Evolutionary conservation across 2,797 vertebrate species (phyloP).

Genomic region (Molossus alvarezi): DNA sequence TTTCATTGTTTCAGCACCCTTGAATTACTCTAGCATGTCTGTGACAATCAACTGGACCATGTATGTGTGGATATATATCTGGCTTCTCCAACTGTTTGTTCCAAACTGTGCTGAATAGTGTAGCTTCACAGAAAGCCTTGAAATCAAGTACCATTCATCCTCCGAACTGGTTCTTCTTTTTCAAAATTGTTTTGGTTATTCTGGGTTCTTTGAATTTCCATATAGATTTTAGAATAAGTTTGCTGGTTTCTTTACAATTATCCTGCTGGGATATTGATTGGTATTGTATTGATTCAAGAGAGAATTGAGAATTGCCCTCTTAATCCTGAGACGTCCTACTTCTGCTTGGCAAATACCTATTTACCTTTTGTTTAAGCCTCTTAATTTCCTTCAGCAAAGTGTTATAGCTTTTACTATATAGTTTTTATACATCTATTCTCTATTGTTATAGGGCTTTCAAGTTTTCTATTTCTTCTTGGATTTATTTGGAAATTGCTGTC

Average conservation of each 20-base stretch:
- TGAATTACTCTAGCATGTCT: neutral
- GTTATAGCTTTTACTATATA: neutral
- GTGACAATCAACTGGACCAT: neutral
- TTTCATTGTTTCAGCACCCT: neutral
- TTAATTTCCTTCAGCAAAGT: slow-evolving; percentile 28
- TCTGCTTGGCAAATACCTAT: neutral
- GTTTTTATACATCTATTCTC: neutral
- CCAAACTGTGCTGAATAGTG: neutral
- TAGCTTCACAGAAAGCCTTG: slow-evolving; percentile 5
- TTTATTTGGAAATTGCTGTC: slow-evolving; percentile 19
- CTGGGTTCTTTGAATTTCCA: neutral
- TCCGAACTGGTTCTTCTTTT: slow-evolving; percentile 21
- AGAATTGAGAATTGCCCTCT: neutral
- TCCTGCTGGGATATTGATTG: neutral
- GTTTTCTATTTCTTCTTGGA: slow-evolving; percentile 33
- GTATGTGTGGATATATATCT: neutral
- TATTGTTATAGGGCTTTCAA: neutral
- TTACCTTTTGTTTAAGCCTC: neutral
- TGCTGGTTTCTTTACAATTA: neutral
- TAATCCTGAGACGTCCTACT: neutral
- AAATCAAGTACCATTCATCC: neutral
- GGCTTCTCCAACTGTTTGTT: slow-evolving; percentile 19
- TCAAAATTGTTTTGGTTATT: slow-evolving; percentile 7
- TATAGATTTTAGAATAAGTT: neutral
- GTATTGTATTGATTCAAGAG: neutral